Conservation (phyloP, 1,140 invertebrate species). For the Sitodiplosis mosellana region DNA sequence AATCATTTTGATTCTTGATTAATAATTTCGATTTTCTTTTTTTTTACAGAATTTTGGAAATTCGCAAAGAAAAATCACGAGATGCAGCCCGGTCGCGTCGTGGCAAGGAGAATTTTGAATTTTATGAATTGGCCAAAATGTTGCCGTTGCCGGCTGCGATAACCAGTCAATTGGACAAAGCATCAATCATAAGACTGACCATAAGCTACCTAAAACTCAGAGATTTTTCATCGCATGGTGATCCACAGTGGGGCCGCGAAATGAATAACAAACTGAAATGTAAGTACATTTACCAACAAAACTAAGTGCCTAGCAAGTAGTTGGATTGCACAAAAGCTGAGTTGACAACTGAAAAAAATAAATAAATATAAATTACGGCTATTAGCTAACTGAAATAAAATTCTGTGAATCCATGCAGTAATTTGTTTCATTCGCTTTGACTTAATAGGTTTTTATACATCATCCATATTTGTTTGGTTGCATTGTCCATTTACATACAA, state of each 20-base stretch:
- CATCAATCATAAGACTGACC: conserved; percentile 93
- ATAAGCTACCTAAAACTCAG: conserved; percentile 92
- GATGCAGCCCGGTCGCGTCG: conserved; percentile 86
- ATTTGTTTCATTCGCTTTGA: neutral
- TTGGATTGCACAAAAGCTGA: neutral
- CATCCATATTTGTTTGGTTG: neutral
- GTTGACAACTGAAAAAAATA: neutral
- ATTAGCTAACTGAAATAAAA: neutral
- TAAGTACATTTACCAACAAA: conserved; percentile 28
- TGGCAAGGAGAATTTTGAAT: conserved; percentile 97
- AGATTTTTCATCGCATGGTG: conserved; percentile 86
- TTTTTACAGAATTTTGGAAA: conserved; percentile 77
- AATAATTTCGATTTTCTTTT: neutral
- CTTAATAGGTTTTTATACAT: neutral
- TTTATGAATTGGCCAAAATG: conserved; percentile 96
- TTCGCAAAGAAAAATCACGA: conserved; percentile 90
- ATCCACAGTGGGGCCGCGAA: conserved; percentile 82
- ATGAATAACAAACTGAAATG: conserved; percentile 62
- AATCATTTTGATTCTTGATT: neutral
- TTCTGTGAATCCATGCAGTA: neutral
- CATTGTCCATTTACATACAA: too few relatives aligned
- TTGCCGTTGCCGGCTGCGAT: conserved; percentile 89
- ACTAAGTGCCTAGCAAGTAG: neutral
- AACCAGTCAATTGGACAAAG: conserved; percentile 95
- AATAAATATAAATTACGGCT: neutral